Conservation (phyloP, 92 coral and sea anemone species). For the Zoanthus gigantus region DNA sequence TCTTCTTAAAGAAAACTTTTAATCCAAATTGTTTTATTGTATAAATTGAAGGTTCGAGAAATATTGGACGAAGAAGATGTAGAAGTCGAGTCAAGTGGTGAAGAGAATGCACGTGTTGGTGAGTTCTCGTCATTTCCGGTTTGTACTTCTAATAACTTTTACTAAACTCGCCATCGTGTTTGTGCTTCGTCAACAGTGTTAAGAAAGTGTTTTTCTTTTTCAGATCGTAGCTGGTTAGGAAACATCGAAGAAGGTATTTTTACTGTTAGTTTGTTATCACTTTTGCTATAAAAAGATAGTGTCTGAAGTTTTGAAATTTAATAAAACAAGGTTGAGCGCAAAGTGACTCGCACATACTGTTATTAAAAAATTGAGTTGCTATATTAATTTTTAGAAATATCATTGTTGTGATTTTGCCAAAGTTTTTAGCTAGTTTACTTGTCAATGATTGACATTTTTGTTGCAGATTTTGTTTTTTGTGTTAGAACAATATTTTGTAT, state of each 20-base stretch:
- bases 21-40: neutral
- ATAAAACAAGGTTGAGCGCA: no score
- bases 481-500: no score
- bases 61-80: slow-evolving; percentile 81
- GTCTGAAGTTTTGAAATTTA: no score
- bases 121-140: neutral
- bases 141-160: neutral
- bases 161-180: neutral
- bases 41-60: slow-evolving; percentile 66
- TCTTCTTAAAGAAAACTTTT: neutral
- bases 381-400: no score
- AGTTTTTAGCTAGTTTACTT: no score
- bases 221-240: slow-evolving; percentile 6
- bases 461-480: no score
- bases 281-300: no score
- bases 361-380: no score
- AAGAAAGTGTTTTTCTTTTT: neutral
- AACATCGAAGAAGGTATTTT: slow-evolving; percentile 3
- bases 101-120: slow-evolving; percentile 36
- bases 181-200: neutral
- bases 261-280: no score
- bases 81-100: slow-evolving; percentile 34
- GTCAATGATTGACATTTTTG: no score
- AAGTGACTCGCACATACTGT: no score
- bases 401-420: no score